phyloP scores from a whole-genome alignment of 2,797 vertebrate species.

The Paedocypris micromegethes region DNA sequence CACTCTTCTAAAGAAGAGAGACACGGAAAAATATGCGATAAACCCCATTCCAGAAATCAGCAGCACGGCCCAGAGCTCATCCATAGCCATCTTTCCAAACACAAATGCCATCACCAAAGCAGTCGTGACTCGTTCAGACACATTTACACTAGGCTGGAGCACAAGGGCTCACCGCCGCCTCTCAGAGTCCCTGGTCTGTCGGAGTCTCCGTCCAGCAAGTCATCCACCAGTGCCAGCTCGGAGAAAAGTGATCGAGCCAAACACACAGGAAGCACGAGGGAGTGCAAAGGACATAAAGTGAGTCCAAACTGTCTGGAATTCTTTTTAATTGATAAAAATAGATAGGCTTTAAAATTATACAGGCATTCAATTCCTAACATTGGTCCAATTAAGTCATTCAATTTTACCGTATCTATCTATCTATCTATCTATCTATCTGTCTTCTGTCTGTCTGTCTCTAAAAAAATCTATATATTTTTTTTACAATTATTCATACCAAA shows the following conservation, averaged over 20 bases:
- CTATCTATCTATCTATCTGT: too few relatives aligned
- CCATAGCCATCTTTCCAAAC: conserved; percentile 45
- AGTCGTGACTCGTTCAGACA: conserved; percentile 24
- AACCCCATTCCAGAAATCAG: conserved; percentile 37
- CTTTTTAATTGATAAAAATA: neutral
- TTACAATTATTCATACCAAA: too few relatives aligned
- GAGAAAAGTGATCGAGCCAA: conserved; percentile 54
- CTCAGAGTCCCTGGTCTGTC: conserved; percentile 43
- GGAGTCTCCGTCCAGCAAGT: conserved; percentile 62
- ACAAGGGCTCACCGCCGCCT: conserved; percentile 22
- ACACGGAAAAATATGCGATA: conserved; percentile 48
- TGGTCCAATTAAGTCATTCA: too few relatives aligned
- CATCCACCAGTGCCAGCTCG: conserved; percentile 58
- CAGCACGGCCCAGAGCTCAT: conserved; percentile 59
- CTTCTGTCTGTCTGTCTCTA: too few relatives aligned
- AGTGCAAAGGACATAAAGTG: conserved; percentile 35
- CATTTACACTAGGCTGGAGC: conserved; percentile 27
- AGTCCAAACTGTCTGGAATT: conserved; percentile 1
- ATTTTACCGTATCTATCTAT: too few relatives aligned
- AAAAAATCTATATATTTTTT: too few relatives aligned
- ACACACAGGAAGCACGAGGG: conserved; percentile 33
- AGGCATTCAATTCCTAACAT: too few relatives aligned
- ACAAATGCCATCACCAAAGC: conserved; percentile 41
- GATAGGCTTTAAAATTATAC: too few relatives aligned
- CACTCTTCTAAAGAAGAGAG: conserved; percentile 46